Evolutionary conservation across 2,888 invertebrate genomes (phyloP), one percentile per base, ranked within the genome.

Genomic region (Eupithecia exiguata): DNA sequence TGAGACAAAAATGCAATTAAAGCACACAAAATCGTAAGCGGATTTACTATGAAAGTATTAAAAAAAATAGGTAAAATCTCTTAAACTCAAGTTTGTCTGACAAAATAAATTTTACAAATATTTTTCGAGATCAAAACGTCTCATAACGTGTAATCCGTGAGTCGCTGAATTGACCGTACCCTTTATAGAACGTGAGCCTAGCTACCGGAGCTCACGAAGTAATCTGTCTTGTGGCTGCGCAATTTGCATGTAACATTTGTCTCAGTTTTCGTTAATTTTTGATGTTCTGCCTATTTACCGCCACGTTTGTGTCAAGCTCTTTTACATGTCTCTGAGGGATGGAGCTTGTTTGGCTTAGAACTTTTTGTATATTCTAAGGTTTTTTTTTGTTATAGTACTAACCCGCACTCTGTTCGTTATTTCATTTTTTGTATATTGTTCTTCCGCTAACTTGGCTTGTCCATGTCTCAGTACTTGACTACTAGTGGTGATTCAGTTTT

Each of bases 201-300:
- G 75, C 75, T 73, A 73, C 73, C 69, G 63, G 65, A 76, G 65
- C 82, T 83, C 84, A 83, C 83, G 84, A 85, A 79, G 85, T 83
- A 86, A 88, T 88, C 87, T 87, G 86, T 87, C 85, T 85, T 83
- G 84, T 81, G 82, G 85, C 79, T 81, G 77, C 79, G 81, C 84
- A 83, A 86, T 87, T 87, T 87, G 83, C 85, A 84, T 86, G 84
- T 84, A 81, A 84, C 82, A 83, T 83, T 84, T 83, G 79, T 79
- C 81, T 82, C 81, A 81, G 80, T 81, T 81, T 78, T 69, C 74
- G 75, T 85, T 79, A 82, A 81, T 83, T 84, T 81, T 83, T 80
- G 80, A 82, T 80, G 77, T 77, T 68, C 75, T 82, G 75, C 79
- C 77, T 70, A 75, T 78, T 79, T 79, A 78, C 71, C 71, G 77